Evolutionary conservation across 2,888 invertebrate genomes (phyloP), one percentile per base, ranked within the genome.

Genomic region (Nephrotoma guestfalica): DNA sequence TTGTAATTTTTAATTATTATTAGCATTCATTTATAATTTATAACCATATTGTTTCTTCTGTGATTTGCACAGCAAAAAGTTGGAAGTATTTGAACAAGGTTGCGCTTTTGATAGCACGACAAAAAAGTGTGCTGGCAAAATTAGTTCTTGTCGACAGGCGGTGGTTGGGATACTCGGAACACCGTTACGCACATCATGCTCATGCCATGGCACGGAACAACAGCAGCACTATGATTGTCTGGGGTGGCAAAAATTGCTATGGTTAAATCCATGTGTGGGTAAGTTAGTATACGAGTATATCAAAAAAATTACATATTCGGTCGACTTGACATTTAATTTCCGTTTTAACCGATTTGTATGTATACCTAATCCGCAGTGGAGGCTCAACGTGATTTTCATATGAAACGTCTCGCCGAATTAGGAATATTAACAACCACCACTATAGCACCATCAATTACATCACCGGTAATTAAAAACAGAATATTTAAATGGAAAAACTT

Each of bases 201-300:
- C 96, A 83, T 98, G 98, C 90, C 95, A 96, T 88, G 96, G 96
- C 47, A 96, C 96, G 1, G 97, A 97, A 92, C 94, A 96, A 90
- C 94, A 95, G 57, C 96, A 97, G 90, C 93, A 97, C 45, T 97
- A 97, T 91, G 96, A 96, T 90, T 97, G 97, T 89, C 93, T 97
- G 0, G 97, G 97, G 86, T 97, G 97, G 97, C 96, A 97, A 89
- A 91, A 97, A 87, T 93, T 97, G 71, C 93, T 97, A 71, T 97
- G 97, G 97, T 94, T 97, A 87, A 97, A 97, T 91, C 97, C 97
- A 86, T 97, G 97, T 91, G 97, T 97, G 89, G 97, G 97, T 97
- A 89, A 97, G 97, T 97, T 92, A 94, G 96, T 93, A 87, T 42
- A 30, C 2, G 1, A 30, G 2, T 3, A 30, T 2, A 30, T 30